Base-by-base conservation (phyloP, 2,888 invertebrate genomes). In the Papilio demoleus region DNA sequence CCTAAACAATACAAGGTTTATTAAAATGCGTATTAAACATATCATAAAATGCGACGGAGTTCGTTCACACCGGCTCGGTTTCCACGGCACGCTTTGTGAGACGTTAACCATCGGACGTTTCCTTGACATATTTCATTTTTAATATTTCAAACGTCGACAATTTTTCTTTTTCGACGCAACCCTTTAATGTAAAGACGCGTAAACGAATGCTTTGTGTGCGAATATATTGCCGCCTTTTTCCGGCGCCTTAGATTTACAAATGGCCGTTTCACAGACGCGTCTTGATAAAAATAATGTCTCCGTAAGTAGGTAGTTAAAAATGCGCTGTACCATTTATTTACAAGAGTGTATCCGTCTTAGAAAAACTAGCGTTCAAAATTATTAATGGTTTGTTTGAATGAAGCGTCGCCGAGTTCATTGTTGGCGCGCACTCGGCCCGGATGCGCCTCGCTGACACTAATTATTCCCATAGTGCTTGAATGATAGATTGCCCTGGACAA, bases 351-450 rank as follows among this genome's bases (percentile, higher is more conserved):
- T 87, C 84, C 83, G 86, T 87, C 88, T 88, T 83, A 88, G 85
- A 90, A 90, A 89, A 90, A 89, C 87, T 86, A 86, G 89, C 90
- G 85, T 88, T 88, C 85, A 84, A 86, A 87, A 88, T 91, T 89
- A 92, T 92, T 92, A 92, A 92, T 92, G 92, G 85, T 92, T 89
- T 92, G 87, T 91, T 90, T 91, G 91, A 90, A 91, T 88, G 90
- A 86, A 84, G 88, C 86, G 90, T 90, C 90, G 86, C 85, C 76
- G 81, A 82, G 84, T 78, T 88, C 86, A 91, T 92, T 91, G 91
- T 91, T 90, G 85, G 87, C 87, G 84, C 82, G 79, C 83, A 81
- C 84, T 80, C 81, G 79, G 87, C 83, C 91, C 90, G 92, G 91
- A 92, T 91, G 89, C 90, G 85, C 81, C n/a, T 75, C 85, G 87